Evolutionary conservation across 1,140 invertebrate species (phyloP).

Genomic region (Drosophila navojoa): DNA sequence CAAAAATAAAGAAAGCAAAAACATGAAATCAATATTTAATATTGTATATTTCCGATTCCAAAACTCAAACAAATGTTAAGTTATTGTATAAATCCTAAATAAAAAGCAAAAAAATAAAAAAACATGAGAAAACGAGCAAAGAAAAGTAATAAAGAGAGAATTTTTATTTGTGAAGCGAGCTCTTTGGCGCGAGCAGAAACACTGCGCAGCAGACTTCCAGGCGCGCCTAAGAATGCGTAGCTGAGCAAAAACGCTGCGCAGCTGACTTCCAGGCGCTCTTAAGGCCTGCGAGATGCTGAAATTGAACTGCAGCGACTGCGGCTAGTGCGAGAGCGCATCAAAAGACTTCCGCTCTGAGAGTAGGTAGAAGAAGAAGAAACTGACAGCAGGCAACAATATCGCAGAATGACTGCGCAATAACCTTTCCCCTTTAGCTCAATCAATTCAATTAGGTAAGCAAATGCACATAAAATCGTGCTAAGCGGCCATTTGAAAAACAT

Average conservation of each 20-base stretch:
- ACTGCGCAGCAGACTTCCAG: constrained; percentile 4
- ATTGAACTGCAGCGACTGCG: no score
- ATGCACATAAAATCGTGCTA: constrained; percentile 19
- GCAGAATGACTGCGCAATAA: constrained; percentile 25
- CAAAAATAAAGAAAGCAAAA: constrained; percentile 37
- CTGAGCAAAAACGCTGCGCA: not conserved
- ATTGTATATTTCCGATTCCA: constrained; percentile 82
- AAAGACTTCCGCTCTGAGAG: no score
- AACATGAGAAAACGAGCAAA: constrained; percentile 35
- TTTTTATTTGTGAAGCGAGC: not conserved
- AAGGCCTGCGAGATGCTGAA: not conserved
- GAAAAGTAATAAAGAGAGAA: constrained; percentile 9
- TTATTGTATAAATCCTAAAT: constrained; percentile 80
- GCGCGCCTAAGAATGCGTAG: not conserved
- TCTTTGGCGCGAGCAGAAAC: not conserved
- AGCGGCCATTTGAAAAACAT: not conserved
- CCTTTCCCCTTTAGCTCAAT: constrained; percentile 53
- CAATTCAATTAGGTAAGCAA: constrained; percentile 51
- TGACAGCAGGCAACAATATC: not conserved
- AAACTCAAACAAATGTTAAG: constrained; percentile 75
- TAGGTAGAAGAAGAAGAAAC: not conserved
- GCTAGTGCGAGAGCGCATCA: not conserved
- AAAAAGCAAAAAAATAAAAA: constrained; percentile 25
- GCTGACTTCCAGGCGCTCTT: not conserved
- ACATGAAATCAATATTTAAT: constrained; percentile 79